Evolutionary conservation across 2,113 vertebrate species (phyloP).

Genomic region (Empidonax traillii): DNA sequence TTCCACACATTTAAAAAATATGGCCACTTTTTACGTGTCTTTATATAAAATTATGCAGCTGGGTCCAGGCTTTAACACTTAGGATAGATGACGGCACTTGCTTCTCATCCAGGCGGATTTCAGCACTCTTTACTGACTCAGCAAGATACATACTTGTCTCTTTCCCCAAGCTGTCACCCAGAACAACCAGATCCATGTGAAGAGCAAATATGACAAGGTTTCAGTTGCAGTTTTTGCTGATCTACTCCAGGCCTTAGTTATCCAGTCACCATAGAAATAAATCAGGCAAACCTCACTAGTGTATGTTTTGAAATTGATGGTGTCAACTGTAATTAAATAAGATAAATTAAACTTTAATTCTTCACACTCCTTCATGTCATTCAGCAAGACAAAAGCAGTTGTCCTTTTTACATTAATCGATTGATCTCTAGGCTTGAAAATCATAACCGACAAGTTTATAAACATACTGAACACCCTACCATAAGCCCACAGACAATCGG

Average conservation of each 20-base stretch:
- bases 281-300: not conserved
- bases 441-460: not conserved
- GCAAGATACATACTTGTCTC: not conserved
- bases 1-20: not conserved
- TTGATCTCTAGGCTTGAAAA: not conserved
- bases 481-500: accelerated
- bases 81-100: not conserved
- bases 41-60: not conserved
- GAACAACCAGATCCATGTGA: not conserved
- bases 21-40: not conserved
- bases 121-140: not conserved
- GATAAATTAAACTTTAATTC: not conserved
- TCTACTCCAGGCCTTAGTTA: not conserved
- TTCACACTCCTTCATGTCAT: not conserved
- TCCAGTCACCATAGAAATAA: not conserved
- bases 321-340: not conserved
- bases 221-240: not conserved
- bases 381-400: not conserved
- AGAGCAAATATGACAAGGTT: not conserved
- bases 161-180: not conserved
- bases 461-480: not conserved
- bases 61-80: not conserved
- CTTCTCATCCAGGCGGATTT: not conserved
- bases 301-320: accelerated
- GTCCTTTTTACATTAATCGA: not conserved